phyloP scores from a whole-genome alignment of 2,113 vertebrate species.

The Chelonoidis abingdonii region DNA sequence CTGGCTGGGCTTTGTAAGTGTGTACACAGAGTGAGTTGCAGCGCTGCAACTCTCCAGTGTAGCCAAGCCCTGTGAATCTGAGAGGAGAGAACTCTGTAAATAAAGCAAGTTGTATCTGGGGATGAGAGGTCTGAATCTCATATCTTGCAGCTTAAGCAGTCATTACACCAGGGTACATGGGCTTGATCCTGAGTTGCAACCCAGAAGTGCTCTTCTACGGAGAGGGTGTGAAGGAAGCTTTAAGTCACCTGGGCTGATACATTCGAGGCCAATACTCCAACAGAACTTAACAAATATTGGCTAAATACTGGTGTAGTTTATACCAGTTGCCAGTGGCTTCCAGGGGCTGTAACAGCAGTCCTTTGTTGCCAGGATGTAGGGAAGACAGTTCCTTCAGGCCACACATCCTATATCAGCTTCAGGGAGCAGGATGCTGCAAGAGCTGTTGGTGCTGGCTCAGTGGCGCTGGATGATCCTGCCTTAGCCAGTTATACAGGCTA shows the following conservation, averaged over 20 bases:
- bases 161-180: background rate
- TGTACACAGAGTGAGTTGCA: no score
- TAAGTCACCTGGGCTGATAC: background rate
- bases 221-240: background rate
- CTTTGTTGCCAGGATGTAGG: background rate
- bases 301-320: background rate
- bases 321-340: background rate
- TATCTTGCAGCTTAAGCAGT: background rate
- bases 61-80: background rate
- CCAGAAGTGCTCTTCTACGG: constrained; percentile 13
- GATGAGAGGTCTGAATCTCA: background rate
- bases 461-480: constrained; percentile 20
- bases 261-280: constrained; percentile 18
- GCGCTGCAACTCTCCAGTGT: no score
- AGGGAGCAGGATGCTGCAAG: background rate
- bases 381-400: constrained; percentile 5
- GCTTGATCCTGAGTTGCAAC: background rate
- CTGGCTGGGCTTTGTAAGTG: no score
- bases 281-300: background rate
- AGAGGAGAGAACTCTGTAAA: background rate
- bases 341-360: background rate
- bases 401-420: constrained; percentile 36
- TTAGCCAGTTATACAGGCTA: background rate
- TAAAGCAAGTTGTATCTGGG: background rate
- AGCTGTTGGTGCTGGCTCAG: background rate